Evolutionary conservation across 1,140 invertebrate genomes (phyloP).

Genomic region (Zaprionus ghesquierei): DNA sequence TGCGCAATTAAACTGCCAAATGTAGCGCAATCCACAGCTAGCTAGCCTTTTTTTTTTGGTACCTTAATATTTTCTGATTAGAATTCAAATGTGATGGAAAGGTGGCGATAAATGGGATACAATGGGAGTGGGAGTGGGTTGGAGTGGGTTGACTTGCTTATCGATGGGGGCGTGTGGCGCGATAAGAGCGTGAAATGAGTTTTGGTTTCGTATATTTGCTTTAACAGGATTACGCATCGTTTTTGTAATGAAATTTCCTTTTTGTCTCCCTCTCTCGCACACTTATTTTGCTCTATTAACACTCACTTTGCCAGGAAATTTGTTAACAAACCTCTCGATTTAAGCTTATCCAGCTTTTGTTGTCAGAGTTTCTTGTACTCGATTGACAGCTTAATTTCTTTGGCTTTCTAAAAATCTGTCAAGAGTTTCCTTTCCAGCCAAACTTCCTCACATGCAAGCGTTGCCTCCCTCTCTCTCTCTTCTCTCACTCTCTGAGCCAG

Average conservation of each 20-base stretch:
- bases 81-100: conserved; percentile 24
- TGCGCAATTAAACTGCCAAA: conserved; percentile 43
- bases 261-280: background rate
- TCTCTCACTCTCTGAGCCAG: background rate
- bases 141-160: background rate
- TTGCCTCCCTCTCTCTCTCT: background rate
- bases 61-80: conserved; percentile 24
- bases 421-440: conserved; percentile 34
- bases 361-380: conserved; percentile 25
- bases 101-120: background rate
- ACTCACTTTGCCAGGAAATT: background rate
- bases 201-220: background rate
- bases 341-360: background rate
- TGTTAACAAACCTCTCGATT: background rate
- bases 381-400: conserved; percentile 13
- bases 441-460: no score
- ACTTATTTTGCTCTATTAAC: background rate
- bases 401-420: conserved; percentile 37
- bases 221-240: background rate
- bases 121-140: background rate
- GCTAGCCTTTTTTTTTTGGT: conserved; percentile 7
- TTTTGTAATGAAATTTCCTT: no score
- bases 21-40: conserved; percentile 33
- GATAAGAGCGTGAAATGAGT: conserved; percentile 3
- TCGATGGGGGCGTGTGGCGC: background rate